These are phyloP conservation scores for Copsychus sechellarum DNA, from an alignment of 2,113 vertebrate species.

Conservation along the genomic window DNA sequence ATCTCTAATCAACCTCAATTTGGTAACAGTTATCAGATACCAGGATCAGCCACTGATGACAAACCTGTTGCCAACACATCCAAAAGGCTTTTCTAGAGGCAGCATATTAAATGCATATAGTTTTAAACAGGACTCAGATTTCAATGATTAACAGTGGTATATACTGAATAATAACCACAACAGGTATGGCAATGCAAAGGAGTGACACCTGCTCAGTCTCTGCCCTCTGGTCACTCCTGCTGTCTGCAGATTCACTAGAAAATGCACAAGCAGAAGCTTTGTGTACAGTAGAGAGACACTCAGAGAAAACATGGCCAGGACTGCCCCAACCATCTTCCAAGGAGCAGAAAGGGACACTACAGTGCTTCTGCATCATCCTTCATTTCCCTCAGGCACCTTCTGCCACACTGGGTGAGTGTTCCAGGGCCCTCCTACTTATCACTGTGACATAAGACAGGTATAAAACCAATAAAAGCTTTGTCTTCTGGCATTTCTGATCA, in stretches of 20 bases:
- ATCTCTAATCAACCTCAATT: neutral
- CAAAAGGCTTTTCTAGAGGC: neutral
- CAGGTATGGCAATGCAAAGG: fast-evolving
- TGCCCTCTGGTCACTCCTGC: neutral
- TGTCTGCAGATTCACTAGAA: neutral
- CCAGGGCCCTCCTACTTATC: neutral
- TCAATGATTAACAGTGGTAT: neutral
- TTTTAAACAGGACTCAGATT: neutral
- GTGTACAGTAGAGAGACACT: too few relatives aligned
- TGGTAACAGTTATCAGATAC: neutral
- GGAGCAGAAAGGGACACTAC: neutral
- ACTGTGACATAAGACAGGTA: neutral
- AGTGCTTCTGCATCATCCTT: neutral
- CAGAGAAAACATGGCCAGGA: fast-evolving
- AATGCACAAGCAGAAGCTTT: neutral
- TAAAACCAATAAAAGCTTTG: neutral
- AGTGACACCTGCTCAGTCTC: neutral
- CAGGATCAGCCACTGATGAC: neutral
- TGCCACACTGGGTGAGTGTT: neutral
- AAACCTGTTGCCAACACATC: neutral
- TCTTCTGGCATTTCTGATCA: neutral
- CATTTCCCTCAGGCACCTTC: neutral
- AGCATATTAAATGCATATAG: neutral
- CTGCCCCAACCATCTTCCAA: neutral
- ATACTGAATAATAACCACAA: neutral